Evolutionary conservation across 2,888 invertebrate species (phyloP), one percentile per base, ranked within the genome.

Genomic region (Mesorhabditis belari): DNA sequence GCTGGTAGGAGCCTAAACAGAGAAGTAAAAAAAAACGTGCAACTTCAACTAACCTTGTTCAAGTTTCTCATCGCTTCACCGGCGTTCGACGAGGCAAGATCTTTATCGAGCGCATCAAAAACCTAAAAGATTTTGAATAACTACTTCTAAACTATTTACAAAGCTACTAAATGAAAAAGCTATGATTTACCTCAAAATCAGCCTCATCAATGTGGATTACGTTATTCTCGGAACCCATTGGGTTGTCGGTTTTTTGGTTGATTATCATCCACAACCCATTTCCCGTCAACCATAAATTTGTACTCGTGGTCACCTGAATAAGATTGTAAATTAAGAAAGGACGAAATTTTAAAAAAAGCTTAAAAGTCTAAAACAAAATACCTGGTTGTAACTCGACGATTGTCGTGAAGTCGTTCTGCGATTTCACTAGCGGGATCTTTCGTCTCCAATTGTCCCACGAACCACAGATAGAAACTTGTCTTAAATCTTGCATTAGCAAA

Each of bases 81-180:
- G 4, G 79, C 77, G 63, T 76, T 77, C 12, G 76, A 77, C 5
- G 73, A 71, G 19, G 77, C 77, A 60, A 80, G 61, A 63, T 81
- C 81, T 25, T 71, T 73, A 64, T 80, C 81, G 51, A 81, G 64
- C 3, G 81, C 81, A 61, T 81, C 79, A 65, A 81, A 81, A 56
- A 94, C 94, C 86, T 96, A 92, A 84, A 93, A 94, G n/a, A n/a
- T n/a, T n/a, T n/a, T n/a, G n/a, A 82, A n/a, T 23, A n/a, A n/a
- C n/a, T n/a, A n/a, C n/a, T n/a, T n/a, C n/a, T n/a, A n/a, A n/a
- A n/a, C 17, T 5, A 35, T n/a, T 17, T n/a, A 35, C 44, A 35
- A 35, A 17, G 12, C n/a, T 35, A 35, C 12, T 1, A 35, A n/a
- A 17, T 35, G 12, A 35, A n/a, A n/a, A 1, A 17, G n/a, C 12